Conservation (phyloP, 1,140 invertebrate species). For the Amphibalanus amphitrite region DNA sequence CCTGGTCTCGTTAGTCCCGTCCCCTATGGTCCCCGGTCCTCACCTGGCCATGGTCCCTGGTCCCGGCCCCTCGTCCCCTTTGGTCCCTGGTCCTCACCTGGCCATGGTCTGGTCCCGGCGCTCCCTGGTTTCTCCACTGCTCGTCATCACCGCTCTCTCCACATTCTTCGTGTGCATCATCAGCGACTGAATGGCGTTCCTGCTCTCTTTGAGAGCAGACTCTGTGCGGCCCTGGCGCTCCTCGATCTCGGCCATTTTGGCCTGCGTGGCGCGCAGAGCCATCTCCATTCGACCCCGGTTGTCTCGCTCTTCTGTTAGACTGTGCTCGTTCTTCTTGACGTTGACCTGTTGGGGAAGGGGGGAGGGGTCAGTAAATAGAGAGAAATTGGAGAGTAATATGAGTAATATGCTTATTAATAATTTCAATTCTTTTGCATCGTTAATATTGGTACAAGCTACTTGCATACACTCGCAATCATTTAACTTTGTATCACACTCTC, state of each 20-base stretch:
- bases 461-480: no score
- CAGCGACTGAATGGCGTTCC: conserved; percentile 18
- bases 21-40: no score
- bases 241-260: conserved; percentile 14
- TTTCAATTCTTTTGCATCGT: no score
- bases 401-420: no score
- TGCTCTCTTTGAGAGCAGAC: conserved; percentile 13
- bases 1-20: no score
- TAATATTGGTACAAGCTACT: no score
- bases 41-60: no score
- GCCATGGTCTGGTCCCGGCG: conserved; percentile 8
- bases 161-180: conserved; percentile 14
- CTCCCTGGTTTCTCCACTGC: neutral
- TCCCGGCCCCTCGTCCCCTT: no score
- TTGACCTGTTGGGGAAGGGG: conserved; percentile 16
- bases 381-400: no score
- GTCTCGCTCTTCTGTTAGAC: conserved; percentile 16
- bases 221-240: conserved; percentile 13
- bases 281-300: conserved; percentile 10
- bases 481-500: no score
- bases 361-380: no score
- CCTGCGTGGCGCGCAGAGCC: conserved; percentile 9
- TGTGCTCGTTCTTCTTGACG: conserved; percentile 16
- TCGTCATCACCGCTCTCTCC: conserved; percentile 23
- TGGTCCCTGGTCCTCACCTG: no score